phyloP scores from a whole-genome alignment of 2,888 invertebrate species.

The Nebria salina region DNA sequence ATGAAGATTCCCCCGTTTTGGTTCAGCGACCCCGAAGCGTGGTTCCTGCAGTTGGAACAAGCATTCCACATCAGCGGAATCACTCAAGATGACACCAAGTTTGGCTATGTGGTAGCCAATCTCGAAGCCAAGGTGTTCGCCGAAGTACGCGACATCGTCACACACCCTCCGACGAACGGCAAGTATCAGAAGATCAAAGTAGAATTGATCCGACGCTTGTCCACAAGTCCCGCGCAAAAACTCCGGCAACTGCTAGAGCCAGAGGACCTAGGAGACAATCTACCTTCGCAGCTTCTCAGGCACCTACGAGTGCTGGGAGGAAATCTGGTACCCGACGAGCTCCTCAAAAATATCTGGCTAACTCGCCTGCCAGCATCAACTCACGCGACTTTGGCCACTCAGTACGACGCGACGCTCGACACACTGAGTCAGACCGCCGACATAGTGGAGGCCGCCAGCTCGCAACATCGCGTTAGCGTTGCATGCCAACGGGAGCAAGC shows the following conservation, averaged over 20 bases:
- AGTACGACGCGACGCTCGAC: no score
- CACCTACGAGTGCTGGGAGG: conserved; percentile 2
- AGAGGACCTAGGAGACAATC: conserved; percentile 14
- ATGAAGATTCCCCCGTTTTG: conserved; percentile 46
- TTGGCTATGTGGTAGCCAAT: conserved; percentile 35
- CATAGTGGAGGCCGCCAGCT: conserved; percentile 9
- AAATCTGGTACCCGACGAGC: conserved; percentile 37
- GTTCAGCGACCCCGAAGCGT: conserved; percentile 47
- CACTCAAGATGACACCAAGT: conserved; percentile 44
- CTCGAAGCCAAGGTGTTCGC: conserved; percentile 47
- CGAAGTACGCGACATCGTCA: conserved; percentile 52
- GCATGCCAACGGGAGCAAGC: no score
- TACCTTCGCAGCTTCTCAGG: conserved; percentile 21
- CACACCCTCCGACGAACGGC: conserved; percentile 48
- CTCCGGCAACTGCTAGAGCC: conserved; percentile 12
- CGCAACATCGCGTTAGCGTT: neutral
- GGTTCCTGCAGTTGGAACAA: conserved; percentile 48
- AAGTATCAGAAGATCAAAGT: conserved; percentile 51
- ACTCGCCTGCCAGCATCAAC: conserved; percentile 34
- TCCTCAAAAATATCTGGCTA: conserved; percentile 47
- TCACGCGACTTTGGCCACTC: conserved; percentile 34
- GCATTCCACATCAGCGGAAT: conserved; percentile 43
- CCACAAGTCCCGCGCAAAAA: neutral
- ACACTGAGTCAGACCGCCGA: no score
- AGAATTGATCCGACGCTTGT: conserved; percentile 50